A percentile compares a stretch with the other conserved stretches of the same genome.
Evolutionary conservation across 2,888 invertebrate species (phyloP).

Genomic region (Noctua janthe): DNA sequence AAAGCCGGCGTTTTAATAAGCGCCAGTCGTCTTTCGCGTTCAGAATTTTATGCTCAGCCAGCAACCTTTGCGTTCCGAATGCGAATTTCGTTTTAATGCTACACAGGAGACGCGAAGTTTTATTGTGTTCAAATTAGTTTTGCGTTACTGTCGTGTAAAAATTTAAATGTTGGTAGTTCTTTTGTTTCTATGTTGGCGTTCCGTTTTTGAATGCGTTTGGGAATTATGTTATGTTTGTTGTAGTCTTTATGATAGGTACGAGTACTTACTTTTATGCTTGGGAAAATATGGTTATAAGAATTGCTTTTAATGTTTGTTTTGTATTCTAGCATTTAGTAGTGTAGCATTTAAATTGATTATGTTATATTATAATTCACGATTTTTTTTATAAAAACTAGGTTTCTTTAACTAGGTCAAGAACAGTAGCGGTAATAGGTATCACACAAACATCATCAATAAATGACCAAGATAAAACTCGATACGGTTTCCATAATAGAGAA

Average conservation of each 20-base stretch:
- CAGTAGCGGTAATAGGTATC: background rate
- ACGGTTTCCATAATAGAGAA: background rate
- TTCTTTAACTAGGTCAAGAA: background rate
- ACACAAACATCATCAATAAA: background rate
- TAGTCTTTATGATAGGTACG: background rate
- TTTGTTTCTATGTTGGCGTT: constrained; percentile 24
- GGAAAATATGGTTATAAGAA: background rate
- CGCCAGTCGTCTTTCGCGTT: constrained; percentile 85
- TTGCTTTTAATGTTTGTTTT: background rate
- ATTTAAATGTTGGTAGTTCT: constrained; percentile 42
- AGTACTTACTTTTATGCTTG: background rate
- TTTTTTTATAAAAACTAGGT: background rate
- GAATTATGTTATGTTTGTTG: background rate
- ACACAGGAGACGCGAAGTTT: constrained; percentile 85
- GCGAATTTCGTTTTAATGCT: constrained; percentile 82
- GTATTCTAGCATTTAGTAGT: background rate
- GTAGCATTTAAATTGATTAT: background rate
- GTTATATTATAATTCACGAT: background rate
- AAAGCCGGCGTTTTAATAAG: constrained; percentile 90
- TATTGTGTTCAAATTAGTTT: constrained; percentile 87
- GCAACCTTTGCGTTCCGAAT: constrained; percentile 84
- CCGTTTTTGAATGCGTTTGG: constrained; percentile 21
- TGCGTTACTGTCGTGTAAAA: constrained; percentile 62
- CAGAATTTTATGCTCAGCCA: constrained; percentile 83
- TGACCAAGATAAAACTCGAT: background rate